Evolutionary conservation across 1,140 invertebrate species (phyloP).

Genomic region (Pissodes strobi): DNA sequence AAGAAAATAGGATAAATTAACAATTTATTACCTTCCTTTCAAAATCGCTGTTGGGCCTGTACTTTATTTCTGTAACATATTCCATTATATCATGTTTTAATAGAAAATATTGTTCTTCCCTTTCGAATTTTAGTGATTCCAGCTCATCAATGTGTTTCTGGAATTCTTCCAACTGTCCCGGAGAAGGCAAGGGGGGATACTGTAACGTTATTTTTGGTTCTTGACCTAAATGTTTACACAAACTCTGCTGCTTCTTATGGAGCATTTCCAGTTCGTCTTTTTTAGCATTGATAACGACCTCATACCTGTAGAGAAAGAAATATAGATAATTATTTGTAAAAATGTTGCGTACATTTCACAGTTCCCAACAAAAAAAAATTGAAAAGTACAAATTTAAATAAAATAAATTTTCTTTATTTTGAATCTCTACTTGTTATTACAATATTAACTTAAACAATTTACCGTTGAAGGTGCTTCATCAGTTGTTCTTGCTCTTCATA

Average conservation of each 20-base stretch:
- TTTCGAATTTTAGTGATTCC: slow-evolving; percentile 60
- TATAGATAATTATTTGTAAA: background rate
- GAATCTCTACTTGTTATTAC: background rate
- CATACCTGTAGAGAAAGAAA: slow-evolving; percentile 34
- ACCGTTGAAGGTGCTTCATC: slow-evolving; percentile 29
- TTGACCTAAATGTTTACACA: slow-evolving; percentile 56
- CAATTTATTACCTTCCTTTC: slow-evolving; percentile 49
- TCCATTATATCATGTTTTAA: slow-evolving; percentile 60
- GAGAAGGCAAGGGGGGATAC: slow-evolving; percentile 58
- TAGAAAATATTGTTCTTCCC: slow-evolving; percentile 59
- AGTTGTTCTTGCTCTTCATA: slow-evolving; percentile 26
- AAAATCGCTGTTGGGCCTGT: slow-evolving; percentile 60
- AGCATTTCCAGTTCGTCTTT: slow-evolving; percentile 30
- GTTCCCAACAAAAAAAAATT: slow-evolving; percentile 12
- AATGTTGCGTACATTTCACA: background rate
- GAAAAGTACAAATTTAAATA: background rate
- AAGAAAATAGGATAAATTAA: background rate
- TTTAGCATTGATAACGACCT: slow-evolving; percentile 29
- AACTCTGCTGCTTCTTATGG: slow-evolving; percentile 28
- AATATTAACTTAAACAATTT: background rate
- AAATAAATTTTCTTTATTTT: slow-evolving; percentile 1
- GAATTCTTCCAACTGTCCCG: slow-evolving; percentile 60
- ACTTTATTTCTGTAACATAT: slow-evolving; percentile 62
- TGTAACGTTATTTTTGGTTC: slow-evolving; percentile 54
- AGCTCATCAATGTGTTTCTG: slow-evolving; percentile 60